Percentiles rank a stretch among this genome's conserved stretches.
Evolutionary conservation across 2,888 invertebrate species (phyloP).

Genomic region (Cryptops parisi): DNA sequence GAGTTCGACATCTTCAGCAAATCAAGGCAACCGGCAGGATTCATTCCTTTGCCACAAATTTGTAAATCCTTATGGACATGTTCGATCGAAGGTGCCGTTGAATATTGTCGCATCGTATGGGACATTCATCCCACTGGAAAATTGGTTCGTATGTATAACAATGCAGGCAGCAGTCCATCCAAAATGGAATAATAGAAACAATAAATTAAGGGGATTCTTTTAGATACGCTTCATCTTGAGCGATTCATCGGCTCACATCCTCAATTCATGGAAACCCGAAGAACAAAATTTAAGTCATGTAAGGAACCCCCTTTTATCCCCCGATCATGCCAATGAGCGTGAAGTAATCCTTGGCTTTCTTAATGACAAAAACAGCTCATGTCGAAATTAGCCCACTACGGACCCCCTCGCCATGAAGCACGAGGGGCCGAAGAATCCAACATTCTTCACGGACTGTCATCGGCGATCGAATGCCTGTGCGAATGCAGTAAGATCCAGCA

Average conservation of each 20-base stretch:
- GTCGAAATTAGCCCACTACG: conserved; percentile 66
- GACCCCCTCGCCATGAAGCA: conserved; percentile 41
- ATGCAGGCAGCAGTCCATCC: neutral
- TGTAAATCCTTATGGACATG: conserved; percentile 93
- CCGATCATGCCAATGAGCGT: conserved; percentile 22
- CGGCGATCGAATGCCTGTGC: conserved; percentile 70
- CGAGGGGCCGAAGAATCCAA: conserved; percentile 17
- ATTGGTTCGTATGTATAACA: conserved; percentile 41
- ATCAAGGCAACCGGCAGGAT: conserved; percentile 43
- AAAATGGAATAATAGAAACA: conserved; percentile 2
- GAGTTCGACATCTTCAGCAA: conserved; percentile 64
- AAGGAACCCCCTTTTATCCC: too few relatives aligned
- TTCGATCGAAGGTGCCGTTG: conserved; percentile 84
- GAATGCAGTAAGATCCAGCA: conserved; percentile 65
- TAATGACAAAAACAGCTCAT: conserved; percentile 44
- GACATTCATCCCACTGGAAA: conserved; percentile 89
- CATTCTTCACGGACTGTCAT: conserved; percentile 66
- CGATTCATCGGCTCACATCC: conserved; percentile 65
- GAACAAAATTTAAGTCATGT: conserved; percentile 81
- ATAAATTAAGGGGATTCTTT: conserved; percentile 11
- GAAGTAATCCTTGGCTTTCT: neutral
- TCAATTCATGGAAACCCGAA: conserved; percentile 66
- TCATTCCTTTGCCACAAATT: conserved; percentile 65
- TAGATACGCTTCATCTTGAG: conserved; percentile 67
- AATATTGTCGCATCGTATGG: conserved; percentile 93